Evolutionary conservation across 1,140 invertebrate genomes (phyloP).

Genomic region (Agrilus planipennis): DNA sequence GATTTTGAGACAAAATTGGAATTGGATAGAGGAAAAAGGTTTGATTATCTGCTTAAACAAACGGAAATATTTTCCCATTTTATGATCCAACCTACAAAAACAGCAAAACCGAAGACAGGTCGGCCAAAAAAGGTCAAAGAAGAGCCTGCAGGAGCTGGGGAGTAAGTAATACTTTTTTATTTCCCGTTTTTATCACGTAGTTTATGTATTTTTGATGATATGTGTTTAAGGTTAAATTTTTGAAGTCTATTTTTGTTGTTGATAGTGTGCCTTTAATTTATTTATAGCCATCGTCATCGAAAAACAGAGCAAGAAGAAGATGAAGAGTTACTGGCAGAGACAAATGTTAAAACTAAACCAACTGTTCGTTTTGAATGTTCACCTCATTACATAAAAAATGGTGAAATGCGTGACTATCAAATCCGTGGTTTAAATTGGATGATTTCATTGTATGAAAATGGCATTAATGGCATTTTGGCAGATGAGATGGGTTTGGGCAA

Average conservation of each 20-base stretch:
- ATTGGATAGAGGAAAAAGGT: constrained; percentile 76
- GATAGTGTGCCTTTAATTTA: neutral
- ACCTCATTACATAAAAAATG: constrained; percentile 80
- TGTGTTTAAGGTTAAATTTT: neutral
- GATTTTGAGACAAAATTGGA: constrained; percentile 73
- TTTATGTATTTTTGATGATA: neutral
- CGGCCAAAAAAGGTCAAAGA: constrained; percentile 62
- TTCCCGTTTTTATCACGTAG: neutral
- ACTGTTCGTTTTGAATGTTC: constrained; percentile 85
- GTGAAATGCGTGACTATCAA: constrained; percentile 97
- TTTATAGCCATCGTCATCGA: constrained; percentile 78
- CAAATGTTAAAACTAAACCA: constrained; percentile 59
- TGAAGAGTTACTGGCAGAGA: constrained; percentile 89
- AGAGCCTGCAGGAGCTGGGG: constrained; percentile 41
- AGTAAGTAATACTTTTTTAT: constrained; percentile 10
- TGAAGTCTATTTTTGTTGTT: neutral
- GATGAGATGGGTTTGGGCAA: constrained; percentile 99
- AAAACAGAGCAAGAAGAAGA: constrained; percentile 99
- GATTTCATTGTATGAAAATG: constrained; percentile 97
- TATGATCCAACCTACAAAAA: constrained; percentile 62
- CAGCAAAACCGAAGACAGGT: constrained; percentile 58
- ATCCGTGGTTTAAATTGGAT: constrained; percentile 99
- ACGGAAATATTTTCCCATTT: constrained; percentile 98
- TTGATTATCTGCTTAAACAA: constrained; percentile 91
- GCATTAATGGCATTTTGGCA: constrained; percentile 97